Percentiles rank a stretch among this genome's conserved stretches.
phyloP scores from a whole-genome alignment of 37 sponge, comb jelly and placozoan species.

The Spongilla lacustris region DNA sequence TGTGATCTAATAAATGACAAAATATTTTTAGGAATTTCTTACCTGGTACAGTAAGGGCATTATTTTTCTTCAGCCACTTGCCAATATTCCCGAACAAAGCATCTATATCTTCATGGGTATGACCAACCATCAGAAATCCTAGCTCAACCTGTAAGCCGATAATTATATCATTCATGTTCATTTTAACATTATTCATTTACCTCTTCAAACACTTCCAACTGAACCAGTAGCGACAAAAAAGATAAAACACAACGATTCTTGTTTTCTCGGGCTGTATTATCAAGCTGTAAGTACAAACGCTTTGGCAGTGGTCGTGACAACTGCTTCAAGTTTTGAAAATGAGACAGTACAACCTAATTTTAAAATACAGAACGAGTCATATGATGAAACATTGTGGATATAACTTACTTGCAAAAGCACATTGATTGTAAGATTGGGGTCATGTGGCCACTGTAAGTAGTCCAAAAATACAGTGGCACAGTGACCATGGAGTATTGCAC shows the following conservation, averaged over 20 bases:
- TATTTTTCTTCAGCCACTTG: not conserved
- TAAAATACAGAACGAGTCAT: not conserved
- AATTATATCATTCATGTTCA: not conserved
- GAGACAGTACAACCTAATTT: conserved; percentile 1
- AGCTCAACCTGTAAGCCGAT: not conserved
- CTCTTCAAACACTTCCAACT: conserved; percentile 11
- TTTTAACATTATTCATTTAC: not conserved
- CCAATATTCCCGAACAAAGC: not conserved
- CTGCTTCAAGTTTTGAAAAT: not conserved
- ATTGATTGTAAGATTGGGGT: conserved; percentile 53
- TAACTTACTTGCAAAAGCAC: conserved; percentile 9
- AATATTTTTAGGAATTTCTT: conserved; percentile 6
- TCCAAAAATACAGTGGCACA: conserved; percentile 26
- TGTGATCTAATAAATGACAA: not conserved
- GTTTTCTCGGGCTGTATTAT: conserved; percentile 6
- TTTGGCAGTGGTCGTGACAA: not conserved
- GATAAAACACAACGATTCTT: conserved; percentile 3
- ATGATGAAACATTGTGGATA: not conserved
- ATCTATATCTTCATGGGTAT: conserved; percentile 35
- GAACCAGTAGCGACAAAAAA: conserved; percentile 1
- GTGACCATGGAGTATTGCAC: conserved; percentile 16
- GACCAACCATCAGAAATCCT: conserved; percentile 30
- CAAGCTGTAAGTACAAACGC: not conserved
- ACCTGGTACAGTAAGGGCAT: conserved; percentile 23
- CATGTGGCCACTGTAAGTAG: conserved; percentile 45